Percentiles rank a stretch among this genome's conserved stretches.
These are phyloP conservation scores for Chelmon rostratus DNA, from an alignment of 2,797 vertebrate genomes.

Conservation along the genomic window DNA sequence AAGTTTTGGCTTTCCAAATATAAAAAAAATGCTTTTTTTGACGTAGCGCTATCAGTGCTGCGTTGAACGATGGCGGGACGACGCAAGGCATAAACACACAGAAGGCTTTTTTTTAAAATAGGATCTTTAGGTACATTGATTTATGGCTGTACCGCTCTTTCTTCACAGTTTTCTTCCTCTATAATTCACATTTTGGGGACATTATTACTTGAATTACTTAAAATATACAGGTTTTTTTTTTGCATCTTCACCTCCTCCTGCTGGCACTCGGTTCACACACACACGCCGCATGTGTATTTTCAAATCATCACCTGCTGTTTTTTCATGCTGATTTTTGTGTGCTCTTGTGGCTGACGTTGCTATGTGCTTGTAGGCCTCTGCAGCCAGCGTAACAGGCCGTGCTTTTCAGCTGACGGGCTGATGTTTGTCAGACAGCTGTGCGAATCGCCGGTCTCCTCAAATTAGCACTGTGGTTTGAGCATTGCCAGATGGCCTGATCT, in stretches of 20 bases:
- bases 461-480: conserved; percentile 23
- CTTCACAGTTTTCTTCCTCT: conserved; percentile 4
- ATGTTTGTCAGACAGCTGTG: neutral
- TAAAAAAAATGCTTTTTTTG: neutral
- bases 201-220: conserved; percentile 25
- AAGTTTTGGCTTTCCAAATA: neutral
- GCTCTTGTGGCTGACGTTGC: conserved; percentile 40
- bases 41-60: neutral
- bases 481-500: neutral
- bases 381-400: neutral
- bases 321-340: conserved; percentile 26
- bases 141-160: conserved; percentile 5
- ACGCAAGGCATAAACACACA: neutral
- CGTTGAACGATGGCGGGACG: neutral
- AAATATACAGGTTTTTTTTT: neutral
- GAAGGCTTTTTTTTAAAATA: neutral
- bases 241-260: conserved; percentile 1
- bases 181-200: conserved; percentile 47
- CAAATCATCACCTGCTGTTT: neutral
- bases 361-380: conserved; percentile 46
- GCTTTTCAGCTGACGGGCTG: neutral
- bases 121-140: conserved; percentile 1
- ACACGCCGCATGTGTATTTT: conserved; percentile 4
- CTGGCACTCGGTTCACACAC: neutral
- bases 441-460: neutral